Conservation (phyloP, 2,888 invertebrate species). For the Latheticus oryzae region DNA sequence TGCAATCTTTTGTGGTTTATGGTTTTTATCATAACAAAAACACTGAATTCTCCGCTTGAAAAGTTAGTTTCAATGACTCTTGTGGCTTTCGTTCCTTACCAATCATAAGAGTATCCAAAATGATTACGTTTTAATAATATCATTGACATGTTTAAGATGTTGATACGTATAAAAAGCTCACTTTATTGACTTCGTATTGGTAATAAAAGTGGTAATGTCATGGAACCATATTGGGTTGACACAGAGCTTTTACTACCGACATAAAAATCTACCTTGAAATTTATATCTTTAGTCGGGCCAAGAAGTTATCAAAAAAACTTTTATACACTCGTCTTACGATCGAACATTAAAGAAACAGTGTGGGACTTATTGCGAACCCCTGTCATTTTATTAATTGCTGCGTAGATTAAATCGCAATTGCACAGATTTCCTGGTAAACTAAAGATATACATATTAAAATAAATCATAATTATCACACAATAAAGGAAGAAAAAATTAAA, state of each 20-base stretch:
- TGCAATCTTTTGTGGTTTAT: conserved; percentile 37
- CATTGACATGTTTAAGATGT: conserved; percentile 54
- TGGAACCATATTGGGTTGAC: conserved; percentile 48
- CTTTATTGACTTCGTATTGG: conserved; percentile 50
- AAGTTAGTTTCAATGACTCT: conserved; percentile 3
- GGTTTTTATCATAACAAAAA: conserved; percentile 22
- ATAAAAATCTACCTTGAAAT: conserved; percentile 48
- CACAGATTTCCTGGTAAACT: conserved; percentile 24
- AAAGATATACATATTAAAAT: conserved; percentile 16
- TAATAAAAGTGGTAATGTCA: conserved; percentile 51
- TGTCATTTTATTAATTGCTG: too few species aligned
- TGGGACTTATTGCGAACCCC: too few species aligned
- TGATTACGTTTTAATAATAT: conserved; percentile 56
- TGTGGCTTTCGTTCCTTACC: conserved; percentile 7
- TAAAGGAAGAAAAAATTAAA: conserved; percentile 29
- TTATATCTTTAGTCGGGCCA: conserved; percentile 34
- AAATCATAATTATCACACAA: conserved; percentile 33
- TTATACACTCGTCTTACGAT: too few species aligned
- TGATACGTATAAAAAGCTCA: conserved; percentile 52
- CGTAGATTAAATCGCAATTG: too few species aligned
- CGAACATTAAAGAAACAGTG: too few species aligned
- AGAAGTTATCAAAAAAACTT: conserved; percentile 35
- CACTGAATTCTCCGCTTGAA: too few species aligned
- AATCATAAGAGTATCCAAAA: conserved; percentile 1
- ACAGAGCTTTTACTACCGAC: conserved; percentile 44